phyloP scores from a whole-genome alignment of 64 coral and sea anemone genomes.

The Acropora yongei region DNA sequence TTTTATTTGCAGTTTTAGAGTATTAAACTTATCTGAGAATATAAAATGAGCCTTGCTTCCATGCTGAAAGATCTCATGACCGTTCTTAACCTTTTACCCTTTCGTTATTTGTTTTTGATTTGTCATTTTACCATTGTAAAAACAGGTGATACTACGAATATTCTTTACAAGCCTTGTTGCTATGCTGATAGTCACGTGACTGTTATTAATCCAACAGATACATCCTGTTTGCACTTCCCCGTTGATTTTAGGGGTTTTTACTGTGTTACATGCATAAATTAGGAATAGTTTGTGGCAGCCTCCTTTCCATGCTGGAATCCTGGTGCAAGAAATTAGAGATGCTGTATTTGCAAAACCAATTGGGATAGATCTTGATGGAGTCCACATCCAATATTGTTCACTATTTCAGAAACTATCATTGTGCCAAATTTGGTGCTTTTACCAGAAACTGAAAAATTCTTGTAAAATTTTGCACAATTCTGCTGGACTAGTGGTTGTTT shows the following conservation, averaged over 20 bases:
- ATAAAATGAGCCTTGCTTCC: neutral
- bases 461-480: constrained; percentile 11
- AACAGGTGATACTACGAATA: neutral
- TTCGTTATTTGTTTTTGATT: neutral
- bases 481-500: neutral
- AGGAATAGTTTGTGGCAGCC: constrained; percentile 1
- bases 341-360: neutral
- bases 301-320: constrained; percentile 15
- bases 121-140: neutral
- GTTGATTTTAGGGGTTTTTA: neutral
- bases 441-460: constrained; percentile 7
- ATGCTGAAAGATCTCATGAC: neutral
- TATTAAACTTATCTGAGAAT: too few relatives aligned
- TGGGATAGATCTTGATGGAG: constrained; percentile 23
- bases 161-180: constrained; percentile 4
- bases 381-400: constrained; percentile 10
- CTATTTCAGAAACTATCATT: neutral
- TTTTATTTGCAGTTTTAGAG: too few relatives aligned
- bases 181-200: constrained; percentile 2
- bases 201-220: neutral
- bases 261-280: neutral
- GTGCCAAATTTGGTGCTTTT: too few relatives aligned
- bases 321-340: constrained; percentile 4
- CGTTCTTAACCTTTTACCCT: constrained; percentile 9
- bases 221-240: neutral